Evolutionary conservation across 1,140 invertebrate species (phyloP).

Genomic region (Trypoxylus dichotomus): DNA sequence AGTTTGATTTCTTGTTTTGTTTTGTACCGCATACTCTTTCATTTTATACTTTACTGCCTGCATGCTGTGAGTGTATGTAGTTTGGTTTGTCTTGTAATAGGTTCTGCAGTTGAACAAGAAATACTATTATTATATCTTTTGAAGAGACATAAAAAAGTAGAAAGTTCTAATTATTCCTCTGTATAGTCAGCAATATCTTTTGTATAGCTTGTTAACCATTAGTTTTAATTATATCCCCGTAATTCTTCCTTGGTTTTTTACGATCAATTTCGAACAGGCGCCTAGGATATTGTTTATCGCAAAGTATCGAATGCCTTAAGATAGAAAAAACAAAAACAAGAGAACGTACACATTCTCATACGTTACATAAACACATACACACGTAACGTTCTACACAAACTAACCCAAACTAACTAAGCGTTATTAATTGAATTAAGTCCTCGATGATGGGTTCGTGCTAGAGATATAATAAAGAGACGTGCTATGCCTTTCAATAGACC

Average conservation of each 20-base stretch:
- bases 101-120: too few species aligned
- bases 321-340: not conserved
- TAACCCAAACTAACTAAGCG: not conserved
- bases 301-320: not conserved
- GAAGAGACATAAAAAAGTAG: too few species aligned
- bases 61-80: too few species aligned
- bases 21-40: too few species aligned
- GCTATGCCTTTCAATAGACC: not conserved
- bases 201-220: too few species aligned
- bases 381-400: not conserved
- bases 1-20: too few species aligned
- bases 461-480: not conserved
- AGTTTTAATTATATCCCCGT: not conserved
- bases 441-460: not conserved
- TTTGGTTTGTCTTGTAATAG: too few species aligned
- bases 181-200: too few species aligned
- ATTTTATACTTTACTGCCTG: too few species aligned
- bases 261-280: not conserved
- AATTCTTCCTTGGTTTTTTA: not conserved
- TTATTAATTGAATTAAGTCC: not conserved
- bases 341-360: not conserved
- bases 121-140: too few species aligned
- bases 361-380: not conserved
- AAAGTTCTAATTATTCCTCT: too few species aligned
- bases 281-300: not conserved